These are phyloP conservation scores for Lota lota DNA, from an alignment of 2,113 vertebrate species.

Conservation along the genomic window DNA sequence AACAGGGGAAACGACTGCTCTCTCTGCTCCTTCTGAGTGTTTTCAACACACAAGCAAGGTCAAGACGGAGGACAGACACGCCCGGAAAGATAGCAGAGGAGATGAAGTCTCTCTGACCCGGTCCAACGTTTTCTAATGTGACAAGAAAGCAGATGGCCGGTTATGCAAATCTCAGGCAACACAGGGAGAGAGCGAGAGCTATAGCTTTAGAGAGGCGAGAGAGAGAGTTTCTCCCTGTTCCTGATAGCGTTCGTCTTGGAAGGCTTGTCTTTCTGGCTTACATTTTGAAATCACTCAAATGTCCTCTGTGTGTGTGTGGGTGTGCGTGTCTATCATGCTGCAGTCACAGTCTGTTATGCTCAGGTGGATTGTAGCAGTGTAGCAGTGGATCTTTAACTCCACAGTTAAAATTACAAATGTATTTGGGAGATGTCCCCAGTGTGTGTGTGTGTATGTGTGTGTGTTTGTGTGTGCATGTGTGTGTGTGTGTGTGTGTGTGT, in stretches of 20 bases:
- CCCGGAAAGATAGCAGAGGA: conserved; percentile 52
- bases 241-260: conserved; percentile 23
- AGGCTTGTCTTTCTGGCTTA: conserved; percentile 33
- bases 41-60: too few relatives aligned
- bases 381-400: too few relatives aligned
- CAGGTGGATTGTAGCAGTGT: conserved; percentile 13
- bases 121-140: conserved; percentile 60
- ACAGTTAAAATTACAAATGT: too few relatives aligned
- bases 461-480: background rate
- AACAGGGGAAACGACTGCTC: too few relatives aligned
- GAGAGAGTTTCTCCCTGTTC: too few relatives aligned
- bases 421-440: background rate
- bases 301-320: conserved; percentile 2
- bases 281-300: conserved; percentile 20
- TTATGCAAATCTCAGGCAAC: conserved; percentile 54
- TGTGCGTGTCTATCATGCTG: background rate
- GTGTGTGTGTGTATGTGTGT: background rate
- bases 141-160: conserved; percentile 64
- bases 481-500: conserved; percentile 6
- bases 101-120: conserved; percentile 49
- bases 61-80: conserved; percentile 32
- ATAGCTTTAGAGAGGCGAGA: conserved; percentile 1
- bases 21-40: too few relatives aligned
- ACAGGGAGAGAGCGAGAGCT: background rate
- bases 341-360: conserved; percentile 29